phyloP scores from a whole-genome alignment of 2,113 vertebrate genomes.

The Eira barbara region DNA sequence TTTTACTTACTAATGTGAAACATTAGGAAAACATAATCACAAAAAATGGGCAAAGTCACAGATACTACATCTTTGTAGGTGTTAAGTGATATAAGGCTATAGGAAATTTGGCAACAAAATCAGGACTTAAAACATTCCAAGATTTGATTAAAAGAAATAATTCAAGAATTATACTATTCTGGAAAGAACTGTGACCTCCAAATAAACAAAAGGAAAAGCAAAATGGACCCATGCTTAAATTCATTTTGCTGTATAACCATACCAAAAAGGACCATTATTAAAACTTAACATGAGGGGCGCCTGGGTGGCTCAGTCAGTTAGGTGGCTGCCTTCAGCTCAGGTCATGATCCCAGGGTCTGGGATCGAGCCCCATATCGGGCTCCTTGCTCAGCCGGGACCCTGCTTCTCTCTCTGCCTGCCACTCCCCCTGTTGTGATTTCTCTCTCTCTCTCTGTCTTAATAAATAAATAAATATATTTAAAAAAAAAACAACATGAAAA shows the following conservation, averaged over 20 bases:
- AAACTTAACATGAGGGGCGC: neutral
- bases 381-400: no score
- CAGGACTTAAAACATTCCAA: neutral
- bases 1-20: constrained; percentile 16
- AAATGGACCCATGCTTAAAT: neutral
- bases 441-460: no score
- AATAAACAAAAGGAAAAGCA: neutral
- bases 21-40: neutral
- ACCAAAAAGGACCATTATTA: neutral
- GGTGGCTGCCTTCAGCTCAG: no score
- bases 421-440: no score
- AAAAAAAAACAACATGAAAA: no score
- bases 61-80: neutral
- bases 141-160: neutral
- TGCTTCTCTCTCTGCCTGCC: no score
- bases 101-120: neutral
- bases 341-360: no score
- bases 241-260: neutral
- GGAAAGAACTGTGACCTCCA: neutral
- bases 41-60: neutral
- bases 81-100: neutral
- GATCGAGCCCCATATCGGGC: no score
- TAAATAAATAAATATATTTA: no score
- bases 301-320: no score
- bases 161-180: neutral